Percentiles rank a stretch among this genome's conserved stretches.
Evolutionary conservation across 1,140 invertebrate species (phyloP).

Genomic region (Lasioglossum albipes): DNA sequence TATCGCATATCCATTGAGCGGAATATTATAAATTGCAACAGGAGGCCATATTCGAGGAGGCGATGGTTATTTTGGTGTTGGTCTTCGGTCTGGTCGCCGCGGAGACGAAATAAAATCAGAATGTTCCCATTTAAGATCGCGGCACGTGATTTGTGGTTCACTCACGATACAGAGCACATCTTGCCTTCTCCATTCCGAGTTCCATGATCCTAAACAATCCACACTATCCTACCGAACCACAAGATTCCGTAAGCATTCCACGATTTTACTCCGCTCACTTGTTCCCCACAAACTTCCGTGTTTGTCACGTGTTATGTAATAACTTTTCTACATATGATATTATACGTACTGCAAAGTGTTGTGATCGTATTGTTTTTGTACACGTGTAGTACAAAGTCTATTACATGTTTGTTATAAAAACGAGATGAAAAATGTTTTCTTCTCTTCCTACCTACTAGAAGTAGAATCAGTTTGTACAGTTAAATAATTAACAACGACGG

Average conservation of each 20-base stretch:
- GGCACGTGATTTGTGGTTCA: slow-evolving; percentile 64
- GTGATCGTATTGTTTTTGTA: slow-evolving; percentile 8
- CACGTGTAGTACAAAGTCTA: slow-evolving; percentile 8
- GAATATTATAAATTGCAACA: slow-evolving; percentile 65
- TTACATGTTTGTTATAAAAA: slow-evolving; percentile 15
- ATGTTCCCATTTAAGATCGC: slow-evolving; percentile 60
- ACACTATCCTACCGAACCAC: slow-evolving; percentile 19
- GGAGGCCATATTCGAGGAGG: slow-evolving; percentile 56
- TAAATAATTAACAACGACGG: neutral
- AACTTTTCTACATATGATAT: neutral
- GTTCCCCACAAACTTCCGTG: neutral
- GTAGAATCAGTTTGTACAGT: neutral
- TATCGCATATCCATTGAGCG: slow-evolving; percentile 38
- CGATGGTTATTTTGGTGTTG: slow-evolving; percentile 66
- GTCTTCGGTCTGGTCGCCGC: slow-evolving; percentile 53
- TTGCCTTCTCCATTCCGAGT: slow-evolving; percentile 45
- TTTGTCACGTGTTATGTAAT: neutral
- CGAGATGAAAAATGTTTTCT: slow-evolving; percentile 7
- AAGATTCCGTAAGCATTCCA: slow-evolving; percentile 46
- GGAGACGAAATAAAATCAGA: slow-evolving; percentile 68
- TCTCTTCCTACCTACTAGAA: slow-evolving; percentile 5
- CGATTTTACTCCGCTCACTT: neutral
- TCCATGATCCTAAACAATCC: slow-evolving; percentile 41
- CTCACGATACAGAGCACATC: slow-evolving; percentile 53
- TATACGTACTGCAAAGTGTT: neutral